A percentile compares a stretch with the other conserved stretches of the same genome.
Conservation (phyloP, 2,113 vertebrate species). For the Myotis davidii region DNA sequence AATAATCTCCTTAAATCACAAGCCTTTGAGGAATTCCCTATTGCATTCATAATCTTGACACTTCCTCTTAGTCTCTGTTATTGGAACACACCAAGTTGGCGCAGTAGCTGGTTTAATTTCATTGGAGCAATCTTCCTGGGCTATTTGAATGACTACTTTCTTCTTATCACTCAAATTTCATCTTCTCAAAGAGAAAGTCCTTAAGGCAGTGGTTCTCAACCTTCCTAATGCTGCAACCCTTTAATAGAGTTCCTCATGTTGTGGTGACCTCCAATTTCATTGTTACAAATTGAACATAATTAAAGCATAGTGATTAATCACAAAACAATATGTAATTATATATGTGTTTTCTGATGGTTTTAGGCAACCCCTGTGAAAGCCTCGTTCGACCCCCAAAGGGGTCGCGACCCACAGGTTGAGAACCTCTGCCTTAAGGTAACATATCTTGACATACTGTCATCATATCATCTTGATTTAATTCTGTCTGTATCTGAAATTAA, state of each 20-base stretch:
- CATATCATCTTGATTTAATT: background rate
- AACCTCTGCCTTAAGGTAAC: background rate
- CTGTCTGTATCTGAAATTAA: background rate
- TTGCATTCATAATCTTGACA: background rate
- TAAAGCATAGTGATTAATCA: no score
- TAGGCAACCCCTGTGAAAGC: no score
- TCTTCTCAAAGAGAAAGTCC: conserved; percentile 33
- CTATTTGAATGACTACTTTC: background rate
- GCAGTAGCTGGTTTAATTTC: background rate
- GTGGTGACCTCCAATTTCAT: no score
- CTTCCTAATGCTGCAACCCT: no score
- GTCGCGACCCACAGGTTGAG: no score
- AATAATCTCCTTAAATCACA: background rate
- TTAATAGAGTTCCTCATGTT: no score
- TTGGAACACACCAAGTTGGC: background rate
- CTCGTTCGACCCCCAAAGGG: no score
- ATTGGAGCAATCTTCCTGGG: background rate
- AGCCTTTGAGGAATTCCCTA: background rate
- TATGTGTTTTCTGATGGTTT: no score
- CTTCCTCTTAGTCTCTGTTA: background rate
- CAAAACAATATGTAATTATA: no score
- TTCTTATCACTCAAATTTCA: background rate
- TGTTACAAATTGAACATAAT: no score
- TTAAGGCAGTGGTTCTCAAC: background rate
- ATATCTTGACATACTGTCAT: background rate